Evolutionary conservation across 2,797 vertebrate species (phyloP), one percentile per base, ranked within the genome.

Genomic region (Rhinogobio ventralis): DNA sequence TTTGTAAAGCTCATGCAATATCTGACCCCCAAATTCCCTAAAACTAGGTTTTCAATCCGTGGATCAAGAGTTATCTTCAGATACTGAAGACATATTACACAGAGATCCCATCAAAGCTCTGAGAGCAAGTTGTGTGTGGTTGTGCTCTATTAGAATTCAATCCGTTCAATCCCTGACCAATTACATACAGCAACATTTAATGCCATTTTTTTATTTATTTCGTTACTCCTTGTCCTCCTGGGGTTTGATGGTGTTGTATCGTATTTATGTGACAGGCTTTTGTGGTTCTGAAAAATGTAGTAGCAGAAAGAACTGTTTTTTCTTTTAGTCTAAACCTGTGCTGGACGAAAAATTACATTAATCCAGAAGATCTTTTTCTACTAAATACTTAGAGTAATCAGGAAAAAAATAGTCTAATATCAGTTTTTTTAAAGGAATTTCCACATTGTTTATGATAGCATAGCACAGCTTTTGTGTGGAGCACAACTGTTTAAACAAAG

Each of bases 1-100:
- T 55, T 55, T 68, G 17, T 60, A 67, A 62, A 62, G 25, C 51
- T 60, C 25, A 57, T 46, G 28, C 46, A 42, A 55, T 81, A 53
- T 55, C 49, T 85, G 68, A 42, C 57, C 33, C 33, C 62, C 13
- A 76, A 46, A 42, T n/a, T 42, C 62, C 11, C 14, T 66, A 72
- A 78, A 84, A 78, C 71, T 74, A 62, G 57, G 51, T 82, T 84
- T 83, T 82, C 68, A 71, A 86, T 86, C 81, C 68, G 6, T 79
- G 76, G 78, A 79, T 86, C 75, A 85, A 71, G 71, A 33, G 69
- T 25, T 64, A 42, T 82, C 46, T n/a, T 45, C 55, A 49, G 49
- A 81, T 60, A 55, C 30, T 51, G 78, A 68, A 81, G 66, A 67
- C 57, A 67, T 81, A 84, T 84, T 49, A 67, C 79, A 73, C 28